Percentiles rank a stretch among this genome's conserved stretches.
phyloP scores from a whole-genome alignment of 1,140 invertebrate genomes.

The Aphaenogaster rudis region DNA sequence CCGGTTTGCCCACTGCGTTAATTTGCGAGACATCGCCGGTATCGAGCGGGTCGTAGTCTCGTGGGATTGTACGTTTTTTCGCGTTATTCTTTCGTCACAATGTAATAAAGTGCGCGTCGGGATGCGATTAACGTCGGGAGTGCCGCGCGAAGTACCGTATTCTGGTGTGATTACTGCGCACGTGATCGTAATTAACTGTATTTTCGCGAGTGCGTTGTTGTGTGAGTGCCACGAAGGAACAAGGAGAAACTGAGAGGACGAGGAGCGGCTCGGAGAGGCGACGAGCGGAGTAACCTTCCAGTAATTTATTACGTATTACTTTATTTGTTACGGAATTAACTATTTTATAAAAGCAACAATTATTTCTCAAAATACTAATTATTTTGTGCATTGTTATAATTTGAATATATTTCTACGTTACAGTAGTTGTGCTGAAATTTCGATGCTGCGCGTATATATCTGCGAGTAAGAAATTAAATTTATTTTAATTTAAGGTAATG shows the following conservation, averaged over 20 bases:
- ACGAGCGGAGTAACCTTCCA: not conserved
- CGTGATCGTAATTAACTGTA: conserved; percentile 32
- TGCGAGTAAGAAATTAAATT: conserved; percentile 5
- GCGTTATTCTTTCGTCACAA: conserved; percentile 25
- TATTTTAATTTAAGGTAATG: not conserved
- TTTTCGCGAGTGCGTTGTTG: not conserved
- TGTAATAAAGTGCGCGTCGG: conserved; percentile 21
- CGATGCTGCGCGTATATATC: not conserved
- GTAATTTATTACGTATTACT: conserved; percentile 8
- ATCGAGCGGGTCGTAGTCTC: not conserved
- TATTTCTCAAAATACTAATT: not conserved
- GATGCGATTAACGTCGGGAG: conserved; percentile 31
- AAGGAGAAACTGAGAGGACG: not conserved
- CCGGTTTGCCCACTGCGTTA: not conserved
- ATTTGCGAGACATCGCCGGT: not conserved
- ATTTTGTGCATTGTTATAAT: not conserved
- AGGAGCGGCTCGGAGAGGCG: not conserved
- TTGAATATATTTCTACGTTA: not conserved
- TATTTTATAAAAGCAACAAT: conserved; percentile 10
- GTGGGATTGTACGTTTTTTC: conserved; percentile 6
- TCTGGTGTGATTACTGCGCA: conserved; percentile 34
- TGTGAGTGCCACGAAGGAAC: not conserved
- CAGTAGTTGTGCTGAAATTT: not conserved
- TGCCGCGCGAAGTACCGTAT: conserved; percentile 22
- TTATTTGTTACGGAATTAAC: conserved; percentile 10